Base-by-base conservation (phyloP, 2,888 invertebrate species). In the Lepidochitona cinerea region DNA sequence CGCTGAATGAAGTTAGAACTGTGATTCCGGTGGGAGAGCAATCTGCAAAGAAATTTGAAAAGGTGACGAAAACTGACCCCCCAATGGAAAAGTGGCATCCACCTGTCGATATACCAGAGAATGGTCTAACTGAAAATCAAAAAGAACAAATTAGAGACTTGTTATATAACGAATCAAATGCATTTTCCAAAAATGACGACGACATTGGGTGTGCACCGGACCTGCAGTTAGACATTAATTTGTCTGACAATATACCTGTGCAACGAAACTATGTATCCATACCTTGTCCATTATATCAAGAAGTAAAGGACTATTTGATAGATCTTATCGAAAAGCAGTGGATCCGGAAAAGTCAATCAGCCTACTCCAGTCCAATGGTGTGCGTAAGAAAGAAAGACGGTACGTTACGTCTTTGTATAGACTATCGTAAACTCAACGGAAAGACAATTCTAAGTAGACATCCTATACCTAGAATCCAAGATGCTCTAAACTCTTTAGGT, bases 221-320 rank as follows among this genome's bases (percentile, higher is more conserved):
- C 7, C 68, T 82, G 9, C 49, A 81, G 37, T 37, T 81, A 32
- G 70, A 77, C 9, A 77, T 81, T 59, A 71, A 7, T 52, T 81
- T 81, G n/a, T 65, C 33, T 7, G 82, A 82, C 52, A 29, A 71
- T 2, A 33, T 18, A 6, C 79, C 79, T 12, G 79, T 81, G 18
- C 66, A 75, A 37, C 68, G 72, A 5, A 53, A 68, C 3, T 82
- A 81, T 37, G 64, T 35, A 14, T 70, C 78, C 4, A 66, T 82
- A 26, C 81, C 78, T 32, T 41, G 32, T 37, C 77, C 79, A 9
- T 54, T 80, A 5, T 76, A 74, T 69, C 23, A 75, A 33, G 81
- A 82, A 49, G 79, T 81, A 0, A 82, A 81, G 54, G 75, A 76
- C 52, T 81, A 79, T 36, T 33, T 82, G n/a, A 52, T 35, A 7